Evolutionary conservation across 1,140 invertebrate genomes (phyloP).

Genomic region (Akabosia matsudoensis): DNA sequence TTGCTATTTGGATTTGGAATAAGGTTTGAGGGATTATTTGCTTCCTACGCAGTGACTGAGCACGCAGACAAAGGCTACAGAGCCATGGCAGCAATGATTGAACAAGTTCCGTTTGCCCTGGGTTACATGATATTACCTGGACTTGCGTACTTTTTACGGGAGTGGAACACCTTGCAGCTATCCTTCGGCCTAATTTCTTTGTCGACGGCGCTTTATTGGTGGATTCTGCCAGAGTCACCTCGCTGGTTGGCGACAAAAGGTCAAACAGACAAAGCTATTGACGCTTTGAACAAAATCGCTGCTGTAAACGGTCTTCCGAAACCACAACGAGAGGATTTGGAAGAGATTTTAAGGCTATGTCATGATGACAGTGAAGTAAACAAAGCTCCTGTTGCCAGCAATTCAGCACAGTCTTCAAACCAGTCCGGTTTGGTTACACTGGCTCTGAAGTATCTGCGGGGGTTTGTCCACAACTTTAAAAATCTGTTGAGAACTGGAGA

Average conservation of each 20-base stretch:
- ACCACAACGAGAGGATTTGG: conserved; percentile 20
- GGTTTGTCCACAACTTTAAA: conserved; percentile 27
- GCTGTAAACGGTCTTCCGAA: conserved; percentile 52
- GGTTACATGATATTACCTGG: conserved; percentile 70
- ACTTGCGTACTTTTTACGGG: conserved; percentile 65
- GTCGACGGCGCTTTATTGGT: conserved; percentile 64
- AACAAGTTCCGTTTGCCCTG: conserved; percentile 55
- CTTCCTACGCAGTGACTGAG: conserved; percentile 26
- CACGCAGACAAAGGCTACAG: conserved; percentile 30
- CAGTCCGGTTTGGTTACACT: background rate
- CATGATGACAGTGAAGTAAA: background rate
- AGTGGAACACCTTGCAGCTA: conserved; percentile 70
- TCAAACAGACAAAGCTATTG: conserved; percentile 63
- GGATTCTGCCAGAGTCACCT: conserved; percentile 76
- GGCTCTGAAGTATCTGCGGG: conserved; percentile 1
- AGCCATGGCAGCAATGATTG: conserved; percentile 30
- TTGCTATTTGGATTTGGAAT: too few relatives aligned
- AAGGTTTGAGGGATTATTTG: too few relatives aligned
- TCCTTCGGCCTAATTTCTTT: conserved; percentile 67
- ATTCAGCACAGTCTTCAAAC: background rate
- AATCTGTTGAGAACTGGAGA: conserved; percentile 33
- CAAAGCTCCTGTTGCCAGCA: background rate
- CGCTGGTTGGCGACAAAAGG: conserved; percentile 76
- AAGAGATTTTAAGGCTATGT: conserved; percentile 16
- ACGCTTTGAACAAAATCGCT: conserved; percentile 66